Evolutionary conservation across 2,113 vertebrate species (phyloP).

Genomic region (Microcebus murinus): DNA sequence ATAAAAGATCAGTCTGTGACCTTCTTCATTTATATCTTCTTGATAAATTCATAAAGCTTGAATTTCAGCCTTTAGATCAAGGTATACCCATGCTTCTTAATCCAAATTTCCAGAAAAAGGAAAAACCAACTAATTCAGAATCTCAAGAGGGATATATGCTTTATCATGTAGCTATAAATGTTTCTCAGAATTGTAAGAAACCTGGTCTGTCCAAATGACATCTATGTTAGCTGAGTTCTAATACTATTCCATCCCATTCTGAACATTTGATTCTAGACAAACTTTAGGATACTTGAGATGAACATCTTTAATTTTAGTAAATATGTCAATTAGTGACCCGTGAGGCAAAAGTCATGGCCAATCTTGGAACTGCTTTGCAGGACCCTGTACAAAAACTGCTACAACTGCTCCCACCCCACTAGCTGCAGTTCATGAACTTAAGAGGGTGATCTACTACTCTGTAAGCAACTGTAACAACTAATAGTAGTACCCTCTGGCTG

Average conservation of each 20-base stretch:
- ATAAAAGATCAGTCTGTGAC: slow-evolving; percentile 80
- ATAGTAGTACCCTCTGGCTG: slow-evolving; percentile 89
- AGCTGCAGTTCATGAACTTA: slow-evolving; percentile 84
- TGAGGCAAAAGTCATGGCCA: slow-evolving; percentile 93
- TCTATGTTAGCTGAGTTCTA: slow-evolving; percentile 94
- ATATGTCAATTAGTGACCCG: slow-evolving; percentile 92
- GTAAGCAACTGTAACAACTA: slow-evolving; percentile 90
- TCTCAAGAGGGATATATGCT: slow-evolving; percentile 93
- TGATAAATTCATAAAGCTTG: slow-evolving; percentile 69
- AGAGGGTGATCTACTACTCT: slow-evolving; percentile 91
- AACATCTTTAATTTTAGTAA: slow-evolving; percentile 91
- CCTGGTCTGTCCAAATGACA: slow-evolving; percentile 91
- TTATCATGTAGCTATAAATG: slow-evolving; percentile 91
- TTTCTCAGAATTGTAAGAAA: slow-evolving; percentile 94
- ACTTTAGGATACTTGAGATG: slow-evolving; percentile 93
- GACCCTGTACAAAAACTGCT: slow-evolving; percentile 91
- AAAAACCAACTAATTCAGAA: slow-evolving; percentile 87
- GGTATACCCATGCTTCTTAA: slow-evolving; percentile 78
- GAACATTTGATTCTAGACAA: slow-evolving; percentile 91
- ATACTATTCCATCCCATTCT: slow-evolving; percentile 91
- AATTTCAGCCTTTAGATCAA: slow-evolving; percentile 75
- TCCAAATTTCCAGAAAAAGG: slow-evolving; percentile 82
- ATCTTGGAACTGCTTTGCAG: slow-evolving; percentile 93
- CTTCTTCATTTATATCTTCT: slow-evolving; percentile 78
- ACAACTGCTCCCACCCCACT: slow-evolving; percentile 85